Conservation (phyloP, 2,113 vertebrate species). For the Sciurus niger region DNA sequence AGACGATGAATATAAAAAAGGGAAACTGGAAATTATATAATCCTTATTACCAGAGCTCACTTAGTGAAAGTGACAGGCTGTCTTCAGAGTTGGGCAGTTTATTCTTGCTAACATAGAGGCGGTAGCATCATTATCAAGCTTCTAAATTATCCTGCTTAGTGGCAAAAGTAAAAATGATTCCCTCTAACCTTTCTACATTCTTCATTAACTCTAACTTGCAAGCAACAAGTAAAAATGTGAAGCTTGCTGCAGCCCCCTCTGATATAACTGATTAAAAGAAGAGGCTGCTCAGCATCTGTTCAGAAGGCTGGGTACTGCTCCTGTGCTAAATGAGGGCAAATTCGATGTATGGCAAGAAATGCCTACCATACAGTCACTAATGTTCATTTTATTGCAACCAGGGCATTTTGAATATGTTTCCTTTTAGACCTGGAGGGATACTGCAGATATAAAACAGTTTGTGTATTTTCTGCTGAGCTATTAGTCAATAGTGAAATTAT, state of each 20-base stretch:
- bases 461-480: slow-evolving; percentile 49
- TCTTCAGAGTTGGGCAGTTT: background rate
- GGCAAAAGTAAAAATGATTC: slow-evolving; percentile 77
- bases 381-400: background rate
- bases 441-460: slow-evolving; percentile 11
- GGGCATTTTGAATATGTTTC: slow-evolving; percentile 24
- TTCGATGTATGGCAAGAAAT: slow-evolving; percentile 11
- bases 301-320: background rate
- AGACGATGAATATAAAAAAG: slow-evolving; percentile 4
- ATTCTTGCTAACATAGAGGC: background rate
- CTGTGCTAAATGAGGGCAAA: background rate
- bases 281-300: rapidly evolving
- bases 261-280: background rate
- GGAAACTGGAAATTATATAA: background rate
- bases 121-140: background rate
- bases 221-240: slow-evolving; percentile 63
- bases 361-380: background rate
- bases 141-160: slow-evolving; percentile 72
- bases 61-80: slow-evolving; percentile 56
- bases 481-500: slow-evolving; percentile 57
- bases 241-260: background rate
- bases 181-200: slow-evolving; percentile 72
- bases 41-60: background rate
- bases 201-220: slow-evolving; percentile 72
- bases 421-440: background rate